Percentiles rank a stretch among this genome's conserved stretches.
phyloP scores from a whole-genome alignment of 2,888 invertebrate species.

The Brachypalpus laphriformis region DNA sequence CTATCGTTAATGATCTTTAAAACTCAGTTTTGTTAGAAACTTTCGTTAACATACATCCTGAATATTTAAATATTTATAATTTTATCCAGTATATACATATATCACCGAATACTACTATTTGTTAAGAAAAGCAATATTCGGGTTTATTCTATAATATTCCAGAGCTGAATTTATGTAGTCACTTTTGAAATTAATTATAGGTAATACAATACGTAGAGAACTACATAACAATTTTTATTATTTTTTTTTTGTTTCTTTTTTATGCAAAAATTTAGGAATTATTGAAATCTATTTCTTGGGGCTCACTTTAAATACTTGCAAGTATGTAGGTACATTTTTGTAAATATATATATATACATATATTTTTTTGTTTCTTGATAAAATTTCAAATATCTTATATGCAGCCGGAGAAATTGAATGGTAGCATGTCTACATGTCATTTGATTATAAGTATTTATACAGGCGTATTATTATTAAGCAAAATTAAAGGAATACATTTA shows the following conservation, averaged over 20 bases:
- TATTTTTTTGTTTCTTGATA: neutral
- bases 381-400: slow-evolving; percentile 29
- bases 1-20: neutral
- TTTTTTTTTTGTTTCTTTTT: neutral
- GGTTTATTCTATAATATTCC: slow-evolving; percentile 26
- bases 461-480: slow-evolving; percentile 30
- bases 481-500: slow-evolving; percentile 54
- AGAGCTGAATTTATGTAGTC: slow-evolving; percentile 10
- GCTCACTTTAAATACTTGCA: neutral
- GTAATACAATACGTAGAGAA: slow-evolving; percentile 2
- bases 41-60: slow-evolving; percentile 6
- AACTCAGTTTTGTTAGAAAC: slow-evolving; percentile 4
- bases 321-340: slow-evolving; percentile 33
- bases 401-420: slow-evolving; percentile 42
- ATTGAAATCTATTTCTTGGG: slow-evolving; percentile 6
- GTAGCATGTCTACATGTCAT: slow-evolving; percentile 40
- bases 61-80: neutral
- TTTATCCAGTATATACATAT: neutral
- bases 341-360: neutral
- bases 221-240: neutral
- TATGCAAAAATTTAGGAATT: neutral
- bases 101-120: slow-evolving; percentile 9
- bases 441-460: slow-evolving; percentile 45
- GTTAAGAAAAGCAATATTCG: neutral
- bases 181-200: neutral